Base-by-base conservation (phyloP, 2,113 vertebrate species). In the Tetraodon nigroviridis region DNA sequence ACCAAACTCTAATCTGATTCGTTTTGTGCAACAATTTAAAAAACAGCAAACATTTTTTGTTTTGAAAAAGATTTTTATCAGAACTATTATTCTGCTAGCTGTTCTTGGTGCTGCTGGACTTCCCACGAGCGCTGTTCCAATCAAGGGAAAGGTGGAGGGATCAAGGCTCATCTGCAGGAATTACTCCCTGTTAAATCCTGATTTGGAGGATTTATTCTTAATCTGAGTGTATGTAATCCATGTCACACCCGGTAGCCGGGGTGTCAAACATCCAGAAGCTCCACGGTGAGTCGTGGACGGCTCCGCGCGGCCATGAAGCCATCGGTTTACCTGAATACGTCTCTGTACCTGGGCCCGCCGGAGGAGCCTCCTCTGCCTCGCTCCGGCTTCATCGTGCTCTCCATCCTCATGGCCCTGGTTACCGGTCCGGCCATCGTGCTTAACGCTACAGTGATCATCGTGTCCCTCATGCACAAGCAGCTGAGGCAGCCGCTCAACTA, bases 401-500 rank as follows among this genome's bases (percentile, higher is more conserved):
- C 89, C 51, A 55, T 89, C 75, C 67, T 90, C 17, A 90, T 91
- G 85, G 84, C 82, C 2, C 2, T 84, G 52, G 87, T 90, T 63
- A 88, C 84, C 1, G 67, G 71, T 46, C 86, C 88, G 16, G 80
- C 88, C 69, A 80, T 90, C 47, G 10, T 88, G 16, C 79, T 90
- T 57, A 90, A 90, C 19, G 37, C 78, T 53, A 88, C 86, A 46
- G 88, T 91, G 78, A 87, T 91, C 56, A 74, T 77, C 5, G 82
- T 90, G 76, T 81, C 88, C 58, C 79, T 90, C n/a, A 73, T 72
- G 78, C 74, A 88, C 79, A 84, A 80, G 63, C 86, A 91, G 82
- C 85, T 91, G 76, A 80, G 80, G 65, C 88, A 89, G 58, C 83
- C 88, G 0, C 86, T 90, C 71, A 92, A 89, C 71, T 88, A 86